phyloP scores from a whole-genome alignment of 2,797 vertebrate genomes.

The Phylloscopus collybita region DNA sequence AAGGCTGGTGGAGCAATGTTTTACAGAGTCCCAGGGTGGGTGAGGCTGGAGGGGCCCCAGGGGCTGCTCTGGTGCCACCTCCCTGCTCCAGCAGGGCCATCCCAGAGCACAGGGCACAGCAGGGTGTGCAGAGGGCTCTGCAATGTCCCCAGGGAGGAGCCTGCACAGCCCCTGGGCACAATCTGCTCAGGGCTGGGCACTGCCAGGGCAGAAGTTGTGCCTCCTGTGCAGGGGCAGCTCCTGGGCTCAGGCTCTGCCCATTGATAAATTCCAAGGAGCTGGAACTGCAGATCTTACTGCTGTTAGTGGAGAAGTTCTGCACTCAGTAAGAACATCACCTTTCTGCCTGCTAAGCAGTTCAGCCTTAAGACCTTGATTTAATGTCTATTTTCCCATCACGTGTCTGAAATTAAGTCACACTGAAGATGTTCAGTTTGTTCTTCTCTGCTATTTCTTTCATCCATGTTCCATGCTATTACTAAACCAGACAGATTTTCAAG shows the following conservation, averaged over 20 bases:
- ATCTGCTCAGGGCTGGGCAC: background rate
- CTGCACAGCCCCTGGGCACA: background rate
- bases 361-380: background rate
- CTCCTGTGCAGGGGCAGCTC: background rate
- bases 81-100: background rate
- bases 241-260: background rate
- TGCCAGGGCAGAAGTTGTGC: background rate
- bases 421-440: background rate
- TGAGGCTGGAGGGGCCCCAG: background rate
- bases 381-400: background rate
- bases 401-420: background rate
- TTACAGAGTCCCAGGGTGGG: accelerated
- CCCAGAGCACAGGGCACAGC: background rate
- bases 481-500: background rate
- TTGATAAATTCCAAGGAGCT: background rate
- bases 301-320: background rate
- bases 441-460: background rate
- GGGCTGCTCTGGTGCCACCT: background rate
- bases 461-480: background rate
- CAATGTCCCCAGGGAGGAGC: background rate
- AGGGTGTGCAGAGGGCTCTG: background rate
- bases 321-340: background rate
- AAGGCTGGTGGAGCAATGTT: background rate
- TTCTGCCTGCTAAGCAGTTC: background rate
- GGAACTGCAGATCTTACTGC: background rate